Evolutionary conservation across 1,140 invertebrate species (phyloP), one percentile per base, ranked within the genome.

Genomic region (Helicoverpa armigera): DNA sequence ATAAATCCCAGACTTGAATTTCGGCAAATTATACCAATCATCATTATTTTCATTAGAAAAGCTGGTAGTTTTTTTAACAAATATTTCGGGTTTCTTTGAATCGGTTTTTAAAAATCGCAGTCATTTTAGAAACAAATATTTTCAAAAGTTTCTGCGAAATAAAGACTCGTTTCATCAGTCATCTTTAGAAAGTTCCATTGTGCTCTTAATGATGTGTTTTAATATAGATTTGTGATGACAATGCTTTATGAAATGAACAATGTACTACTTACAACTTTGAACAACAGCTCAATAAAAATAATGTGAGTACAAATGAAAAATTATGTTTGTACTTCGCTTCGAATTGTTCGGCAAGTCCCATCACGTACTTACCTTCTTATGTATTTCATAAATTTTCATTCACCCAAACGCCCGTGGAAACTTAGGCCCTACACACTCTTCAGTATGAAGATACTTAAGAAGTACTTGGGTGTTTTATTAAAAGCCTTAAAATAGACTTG

Each of bases 11-110:
- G 35, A 43, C 35, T 43, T 43, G 35, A 43, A 43, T 7, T 43
- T 43, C 35, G 14, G 70, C 31, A 56, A 43, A 58, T 58, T 56
- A 58, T 4, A 18, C 29, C 54, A 73, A 43, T 58, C 53, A 73
- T 73, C 70, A 58, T 73, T 73, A 73, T 73, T 73, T 73, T 58
- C 54, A 58, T 43, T 35, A 70, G 48, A 23, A 54, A 70, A 29
- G 23, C 35, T 31, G 18, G n/a, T 56, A n/a, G 1, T 4, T 18
- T 58, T 43, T 73, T 72, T 54, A 9, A 12, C 43, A 43, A 31
- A 35, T 70, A 53, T 50, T 29, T 23, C 16, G 50, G 67, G 18
- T n/a, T 35, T 63, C 63, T 16, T n/a, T 16, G 16, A 10, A 67
- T 48, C 18, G 18, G 2, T 50, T 67, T 67, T 48, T 5, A 13